These are phyloP conservation scores for Dolichallabes microphthalmus DNA, from an alignment of 2,113 vertebrate species.

Conservation along the genomic window DNA sequence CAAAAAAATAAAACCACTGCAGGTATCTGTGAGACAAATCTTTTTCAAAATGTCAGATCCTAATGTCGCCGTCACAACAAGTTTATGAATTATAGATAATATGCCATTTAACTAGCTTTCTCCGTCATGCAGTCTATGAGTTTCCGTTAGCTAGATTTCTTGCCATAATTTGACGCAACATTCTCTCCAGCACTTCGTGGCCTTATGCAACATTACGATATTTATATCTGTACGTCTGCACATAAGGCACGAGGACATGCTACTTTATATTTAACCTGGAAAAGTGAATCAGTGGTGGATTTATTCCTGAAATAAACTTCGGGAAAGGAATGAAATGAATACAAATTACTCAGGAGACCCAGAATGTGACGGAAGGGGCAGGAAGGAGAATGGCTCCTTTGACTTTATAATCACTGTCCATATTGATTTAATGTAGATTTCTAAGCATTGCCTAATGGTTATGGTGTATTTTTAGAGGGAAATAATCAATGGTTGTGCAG, in stretches of 20 bases:
- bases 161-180: neutral
- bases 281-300: neutral
- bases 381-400: neutral
- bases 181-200: neutral
- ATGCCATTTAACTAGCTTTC: neutral
- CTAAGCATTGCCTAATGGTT: neutral
- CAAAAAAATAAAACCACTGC: neutral
- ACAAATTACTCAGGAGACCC: neutral
- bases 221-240: neutral
- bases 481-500: neutral
- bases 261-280: neutral
- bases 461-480: neutral
- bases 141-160: neutral
- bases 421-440: neutral
- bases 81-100: no score
- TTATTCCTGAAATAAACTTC: neutral
- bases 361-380: neutral
- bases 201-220: neutral
- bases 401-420: neutral
- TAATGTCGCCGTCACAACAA: neutral
- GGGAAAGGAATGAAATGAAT: neutral
- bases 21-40: neutral
- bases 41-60: neutral
- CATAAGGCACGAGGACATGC: neutral
- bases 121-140: neutral